Evolutionary conservation across 2,888 invertebrate genomes (phyloP), one percentile per base, ranked within the genome.

Genomic region (Baccha elongata): DNA sequence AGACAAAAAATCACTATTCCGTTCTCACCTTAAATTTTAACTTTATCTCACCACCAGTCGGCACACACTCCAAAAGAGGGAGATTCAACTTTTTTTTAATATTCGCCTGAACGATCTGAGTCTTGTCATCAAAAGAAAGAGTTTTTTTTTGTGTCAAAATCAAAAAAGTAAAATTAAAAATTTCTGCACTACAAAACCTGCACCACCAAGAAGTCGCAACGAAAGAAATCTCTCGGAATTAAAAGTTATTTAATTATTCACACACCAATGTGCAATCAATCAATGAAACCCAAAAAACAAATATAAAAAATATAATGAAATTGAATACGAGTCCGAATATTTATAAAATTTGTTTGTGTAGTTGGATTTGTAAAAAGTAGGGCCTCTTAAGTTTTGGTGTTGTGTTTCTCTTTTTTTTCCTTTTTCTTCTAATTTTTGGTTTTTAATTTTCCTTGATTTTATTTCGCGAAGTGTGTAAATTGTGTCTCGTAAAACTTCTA

Each of bases 311-410:
- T 37, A 83, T 11, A 78, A 83, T 83, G 83, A 83, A 68, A 83
- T 83, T 83, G 55, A 67, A 73, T 76, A 78, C 83, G 78, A 78
- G 72, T 73, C 78, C 72, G 50, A 44, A 64, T 37, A 72, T 72
- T 71, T 67, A 62, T 72, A 72, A 58, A 58, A 58, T 37, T 40
- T 58, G 55, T 50, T 50, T 64, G 71, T 64, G 62, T 68, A 83
- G 83, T 68, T 50, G 78, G 73, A 62, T 78, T 73, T 83, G 7
- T 26, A 44, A 42, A 60, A 78, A 83, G 72, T 78, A 78, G 83
- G 67, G 62, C 67, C 42, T 71, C 48, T 46, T 44, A 4, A 32
- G 29, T 32, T 32, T 76, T 72, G 15, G 50, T 72, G 53, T 71
- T 73, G 72, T 64, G 67, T 83, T 67, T 80, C 26, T 52, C 23